Evolutionary conservation across 2,888 invertebrate genomes (phyloP), one percentile per base, ranked within the genome.

Genomic region (Iselma pallidipennis): DNA sequence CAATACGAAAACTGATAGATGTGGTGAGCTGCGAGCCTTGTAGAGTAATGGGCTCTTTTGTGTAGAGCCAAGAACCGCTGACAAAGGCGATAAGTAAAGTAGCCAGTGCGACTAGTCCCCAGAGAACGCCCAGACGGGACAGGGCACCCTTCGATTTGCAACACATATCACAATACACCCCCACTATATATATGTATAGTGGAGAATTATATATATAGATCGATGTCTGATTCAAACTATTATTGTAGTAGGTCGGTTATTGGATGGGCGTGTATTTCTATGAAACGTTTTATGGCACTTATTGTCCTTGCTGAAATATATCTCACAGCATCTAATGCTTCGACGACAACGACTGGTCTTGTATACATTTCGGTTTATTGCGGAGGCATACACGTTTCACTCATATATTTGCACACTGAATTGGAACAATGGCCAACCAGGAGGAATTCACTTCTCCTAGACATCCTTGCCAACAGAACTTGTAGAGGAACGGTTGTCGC

Each of bases 31-130:
- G 77, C 23, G 78, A 73, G 69, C 81, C 80, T 52, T 82, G 82
- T 57, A 83, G 72, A 37, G 77, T 75, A 63, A 83, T 78, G 9
- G 84, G 83, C 70, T 84, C 84, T 66, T 79, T 79, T 45, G 84
- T 83, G 75, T 81, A 82, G 55, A 84, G 78, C 84, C 84, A 84
- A 52, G 82, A 80, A 64, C 82, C 82, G 74, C 83, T 81, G 63
- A 83, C 80, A 71, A 84, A 83, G 16, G 83, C 83, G 29, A 83
- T 79, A 57, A 83, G 76, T 16, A 84, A 76, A 16, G 83, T 81
- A 58, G 76, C 80, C 59, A 83, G 72, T 9, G 83, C 82, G 54
- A 81, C 71, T 58, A 82, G 71, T n/a, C 84, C 84, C 74, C 81
- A 81, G 53, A 82, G 74, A 62, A 84, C 76, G 57, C 83, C 83